Evolutionary conservation across 2,797 vertebrate species (phyloP), one percentile per base, ranked within the genome.

Genomic region (Pteronotus mesoamericanus): DNA sequence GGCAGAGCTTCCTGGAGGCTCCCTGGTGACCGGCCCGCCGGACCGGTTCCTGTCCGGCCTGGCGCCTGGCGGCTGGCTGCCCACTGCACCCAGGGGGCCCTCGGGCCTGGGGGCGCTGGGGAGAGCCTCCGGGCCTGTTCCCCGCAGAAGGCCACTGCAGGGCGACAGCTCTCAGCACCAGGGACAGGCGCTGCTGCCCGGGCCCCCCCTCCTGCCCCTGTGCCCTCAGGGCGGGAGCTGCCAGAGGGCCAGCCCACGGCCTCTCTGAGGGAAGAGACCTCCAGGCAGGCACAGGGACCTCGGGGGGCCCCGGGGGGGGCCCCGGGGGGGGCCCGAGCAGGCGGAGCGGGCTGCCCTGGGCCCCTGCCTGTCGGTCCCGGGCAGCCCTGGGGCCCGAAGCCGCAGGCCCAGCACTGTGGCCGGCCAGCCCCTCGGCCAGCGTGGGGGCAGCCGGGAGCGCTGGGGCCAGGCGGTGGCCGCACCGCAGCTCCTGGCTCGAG

Each of bases 1-100:
- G 64, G 51, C 44, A 66, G 64, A 53, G 44, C 91, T 92, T 85
- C 92, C 87, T 53, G 71, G 88, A 79, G 77, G 69, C n/a, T 12
- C 44, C 16, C 5, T 3, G 42, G 53, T 24, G 53, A 37, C 69
- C 59, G 11, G 86, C 74, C 68, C 16, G 19, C 72, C 68, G 51
- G 80, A 37, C 80, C 0, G 4, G 86, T n/a, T 75, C 42, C 85
- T 53, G 37, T 8, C 57, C 12, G 42, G 57, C 12, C 24, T 5
- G 37, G 55, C 68, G n/a, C 51, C 59, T 32, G 51, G 51, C 32
- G n/a, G 72, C 42, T 51, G 51, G 19, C 34, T 2, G 34, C 22
- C 46, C 37, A 8, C 42, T 42, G 0, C 11, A 9, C 69, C 68
- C 55, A 9, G 24, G 68, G 86, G 64, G n/a, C 77, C 51, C 55